Percentiles rank a stretch among this genome's conserved stretches.
Evolutionary conservation across 2,797 vertebrate genomes (phyloP).

Genomic region (Myoxocephalus aenaeus): DNA sequence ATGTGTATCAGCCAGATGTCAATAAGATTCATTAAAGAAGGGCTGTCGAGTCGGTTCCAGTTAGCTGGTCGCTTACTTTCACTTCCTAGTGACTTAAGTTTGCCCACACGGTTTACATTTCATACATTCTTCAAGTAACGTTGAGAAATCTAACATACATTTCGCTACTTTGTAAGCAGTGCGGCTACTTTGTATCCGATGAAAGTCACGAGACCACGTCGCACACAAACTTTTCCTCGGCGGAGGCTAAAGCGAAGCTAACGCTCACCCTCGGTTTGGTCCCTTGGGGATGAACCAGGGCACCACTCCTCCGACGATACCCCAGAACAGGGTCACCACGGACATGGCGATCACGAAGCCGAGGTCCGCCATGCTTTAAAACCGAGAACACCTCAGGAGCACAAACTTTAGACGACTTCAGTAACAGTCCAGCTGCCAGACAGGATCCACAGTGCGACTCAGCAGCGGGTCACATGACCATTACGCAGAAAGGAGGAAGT

Average conservation of each 20-base stretch:
- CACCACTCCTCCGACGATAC: slow-evolving; percentile 88
- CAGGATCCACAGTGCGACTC: slow-evolving; percentile 18
- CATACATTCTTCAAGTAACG: accelerated
- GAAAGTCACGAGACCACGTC: not conserved
- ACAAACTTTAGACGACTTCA: slow-evolving; percentile 49
- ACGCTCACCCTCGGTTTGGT: slow-evolving; percentile 94
- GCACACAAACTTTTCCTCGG: not conserved
- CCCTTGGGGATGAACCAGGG: slow-evolving; percentile 96
- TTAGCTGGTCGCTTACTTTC: slow-evolving; percentile 43
- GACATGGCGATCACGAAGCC: slow-evolving; percentile 88
- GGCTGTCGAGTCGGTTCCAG: slow-evolving; percentile 34
- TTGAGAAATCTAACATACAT: not conserved
- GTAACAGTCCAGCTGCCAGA: not conserved
- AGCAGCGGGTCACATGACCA: slow-evolving; percentile 64
- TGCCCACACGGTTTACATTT: not conserved
- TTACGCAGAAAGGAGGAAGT: slow-evolving; percentile 12
- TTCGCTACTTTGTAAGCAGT: too few relatives aligned
- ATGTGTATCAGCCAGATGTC: not conserved
- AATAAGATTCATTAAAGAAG: not conserved
- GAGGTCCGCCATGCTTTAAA: slow-evolving; percentile 83
- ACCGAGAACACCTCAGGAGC: not conserved
- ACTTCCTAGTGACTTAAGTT: not conserved
- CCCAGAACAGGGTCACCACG: slow-evolving; percentile 96
- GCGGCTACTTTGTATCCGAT: not conserved
- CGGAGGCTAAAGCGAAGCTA: slow-evolving; percentile 64